Evolutionary conservation across 2,888 invertebrate species (phyloP), one percentile per base, ranked within the genome.

Genomic region (Caenorhabditis angaria): DNA sequence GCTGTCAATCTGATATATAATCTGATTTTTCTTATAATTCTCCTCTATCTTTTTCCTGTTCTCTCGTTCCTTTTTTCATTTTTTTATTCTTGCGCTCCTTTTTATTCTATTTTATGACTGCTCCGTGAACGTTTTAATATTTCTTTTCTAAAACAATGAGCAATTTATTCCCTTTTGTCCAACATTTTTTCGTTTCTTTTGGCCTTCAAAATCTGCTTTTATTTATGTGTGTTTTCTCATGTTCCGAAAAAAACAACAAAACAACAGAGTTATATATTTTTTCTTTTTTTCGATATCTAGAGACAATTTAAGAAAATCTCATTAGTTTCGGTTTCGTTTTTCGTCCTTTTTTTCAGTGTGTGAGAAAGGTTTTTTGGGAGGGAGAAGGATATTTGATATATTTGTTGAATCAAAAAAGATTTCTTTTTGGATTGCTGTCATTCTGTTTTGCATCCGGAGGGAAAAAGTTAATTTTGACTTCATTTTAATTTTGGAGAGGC

Each of bases 271-370:
- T 32, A 41, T 3, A 14, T 3, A 12, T 41, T 41, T 41, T 41
- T 18, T 41, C 41, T 12, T 14, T 41, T 41, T 41, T 41, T 41
- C 3, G 14, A 18, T 12, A 18, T 41, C 41, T 12, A 41, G 41
- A 41, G 41, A 41, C 41, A 41, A 41, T 41, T 41, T 41, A 41
- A 41, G 14, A 18, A 41, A 41, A 41, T 41, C 41, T 41, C 41
- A 41, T 41, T 41, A 41, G 41, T 41, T 41, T 41, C 41, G 41
- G 41, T 41, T 41, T 41, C 41, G 18, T 41, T 41, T 41, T 41
- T 18, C 41, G 41, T 41, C 41, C 41, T 41, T 41, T 41, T n/a
- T n/a, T n/a, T n/a, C 18, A 12, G 18, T 41, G 41, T 41, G 41
- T 18, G 41, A 41, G 18, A 18, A 41, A 41, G 14, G 14, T 41